Conservation (phyloP, 2,888 invertebrate species). For the Trachelus troglodyta region DNA sequence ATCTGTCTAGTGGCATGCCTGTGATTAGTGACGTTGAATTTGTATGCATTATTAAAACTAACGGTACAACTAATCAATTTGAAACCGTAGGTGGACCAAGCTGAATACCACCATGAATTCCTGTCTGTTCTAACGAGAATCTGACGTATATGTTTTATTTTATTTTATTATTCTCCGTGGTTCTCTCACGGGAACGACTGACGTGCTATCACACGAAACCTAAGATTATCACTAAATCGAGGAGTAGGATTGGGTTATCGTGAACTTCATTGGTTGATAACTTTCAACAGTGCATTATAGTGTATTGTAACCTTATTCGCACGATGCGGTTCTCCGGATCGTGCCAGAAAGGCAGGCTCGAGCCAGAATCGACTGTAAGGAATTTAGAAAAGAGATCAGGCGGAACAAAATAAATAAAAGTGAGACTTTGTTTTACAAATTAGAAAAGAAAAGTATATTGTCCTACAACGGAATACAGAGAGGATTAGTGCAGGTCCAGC, state of each 20-base stretch:
- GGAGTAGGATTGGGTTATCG: not conserved
- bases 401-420: no score
- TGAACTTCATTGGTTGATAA: not conserved
- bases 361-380: no score
- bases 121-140: not conserved
- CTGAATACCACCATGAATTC: not conserved
- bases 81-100: not conserved
- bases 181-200: not conserved
- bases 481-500: no score
- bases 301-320: not conserved
- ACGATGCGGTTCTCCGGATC: no score
- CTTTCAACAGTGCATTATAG: not conserved
- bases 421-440: no score
- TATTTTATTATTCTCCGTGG: not conserved
- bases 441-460: no score
- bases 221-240: not conserved
- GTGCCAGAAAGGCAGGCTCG: no score
- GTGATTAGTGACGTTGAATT: slow-evolving; percentile 1
- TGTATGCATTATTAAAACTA: slow-evolving; percentile 6
- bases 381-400: no score
- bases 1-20: not conserved
- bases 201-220: not conserved
- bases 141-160: not conserved
- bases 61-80: slow-evolving; percentile 8
- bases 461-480: no score